Percentiles rank a stretch among this genome's conserved stretches.
phyloP scores from a whole-genome alignment of 2,888 invertebrate species.

The Ommatoiulus sabulosus region DNA sequence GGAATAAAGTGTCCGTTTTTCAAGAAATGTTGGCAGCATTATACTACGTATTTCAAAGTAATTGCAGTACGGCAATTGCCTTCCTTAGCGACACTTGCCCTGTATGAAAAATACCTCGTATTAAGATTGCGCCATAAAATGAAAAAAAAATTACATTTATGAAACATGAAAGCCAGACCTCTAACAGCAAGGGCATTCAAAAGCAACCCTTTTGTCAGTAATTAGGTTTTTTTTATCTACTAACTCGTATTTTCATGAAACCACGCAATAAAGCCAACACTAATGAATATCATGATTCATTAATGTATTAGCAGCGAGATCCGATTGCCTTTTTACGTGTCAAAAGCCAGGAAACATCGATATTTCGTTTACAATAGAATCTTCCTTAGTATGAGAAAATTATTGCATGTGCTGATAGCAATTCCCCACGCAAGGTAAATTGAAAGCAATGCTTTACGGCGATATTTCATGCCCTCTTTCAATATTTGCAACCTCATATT shows the following conservation, averaged over 20 bases:
- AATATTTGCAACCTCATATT: neutral
- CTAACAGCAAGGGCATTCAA: too few relatives aligned
- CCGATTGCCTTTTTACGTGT: neutral
- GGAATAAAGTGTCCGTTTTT: too few relatives aligned
- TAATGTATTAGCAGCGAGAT: neutral
- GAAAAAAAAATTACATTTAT: too few relatives aligned
- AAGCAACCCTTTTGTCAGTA: too few relatives aligned
- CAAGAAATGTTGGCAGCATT: too few relatives aligned
- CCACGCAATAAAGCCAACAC: neutral
- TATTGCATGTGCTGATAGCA: neutral
- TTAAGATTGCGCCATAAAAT: too few relatives aligned
- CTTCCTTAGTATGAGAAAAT: neutral
- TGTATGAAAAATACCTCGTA: too few relatives aligned
- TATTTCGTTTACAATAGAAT: neutral
- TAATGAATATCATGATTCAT: neutral
- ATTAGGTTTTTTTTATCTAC: neutral
- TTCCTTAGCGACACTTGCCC: too few relatives aligned
- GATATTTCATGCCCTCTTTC: neutral
- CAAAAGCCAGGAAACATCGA: neutral
- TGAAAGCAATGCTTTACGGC: neutral
- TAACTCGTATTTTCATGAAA: neutral
- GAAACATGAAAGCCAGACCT: too few relatives aligned
- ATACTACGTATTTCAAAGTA: too few relatives aligned
- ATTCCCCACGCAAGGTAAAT: neutral
- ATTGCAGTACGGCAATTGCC: too few relatives aligned